phyloP scores from a whole-genome alignment of 2,888 invertebrate genomes.

The Drosophila mimetica region DNA sequence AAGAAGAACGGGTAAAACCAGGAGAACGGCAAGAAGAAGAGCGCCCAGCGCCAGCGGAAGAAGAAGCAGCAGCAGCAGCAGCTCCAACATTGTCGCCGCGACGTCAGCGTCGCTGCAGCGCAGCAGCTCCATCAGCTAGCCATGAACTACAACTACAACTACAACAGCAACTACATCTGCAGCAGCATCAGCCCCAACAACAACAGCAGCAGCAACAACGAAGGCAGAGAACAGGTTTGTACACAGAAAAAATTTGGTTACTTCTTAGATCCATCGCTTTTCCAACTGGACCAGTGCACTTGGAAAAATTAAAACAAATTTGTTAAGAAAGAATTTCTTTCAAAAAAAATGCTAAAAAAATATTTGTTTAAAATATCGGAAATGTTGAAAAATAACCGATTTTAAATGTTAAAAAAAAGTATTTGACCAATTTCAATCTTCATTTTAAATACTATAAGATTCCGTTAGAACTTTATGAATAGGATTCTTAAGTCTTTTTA shows the following conservation, averaged over 20 bases:
- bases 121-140: constrained; percentile 65
- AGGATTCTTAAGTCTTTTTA: no score
- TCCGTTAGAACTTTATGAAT: no score
- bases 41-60: constrained; percentile 11
- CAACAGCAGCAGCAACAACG: constrained; percentile 40
- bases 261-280: not conserved
- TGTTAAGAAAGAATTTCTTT: no score
- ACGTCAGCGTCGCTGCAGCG: constrained; percentile 51
- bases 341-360: no score
- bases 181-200: constrained; percentile 33
- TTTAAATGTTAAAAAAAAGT: no score
- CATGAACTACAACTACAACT: constrained; percentile 58
- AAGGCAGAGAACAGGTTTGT: constrained; percentile 72
- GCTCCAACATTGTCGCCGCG: constrained; percentile 69
- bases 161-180: constrained; percentile 33
- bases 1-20: constrained; percentile 41
- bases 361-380: no score
- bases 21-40: constrained; percentile 32
- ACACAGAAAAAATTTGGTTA: constrained; percentile 25
- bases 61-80: constrained; percentile 24
- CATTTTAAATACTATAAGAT: no score
- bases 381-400: no score
- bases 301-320: no score
- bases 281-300: not conserved
- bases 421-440: no score